phyloP scores from a whole-genome alignment of 2,888 invertebrate species.

The Phytoseiulus persimilis region DNA sequence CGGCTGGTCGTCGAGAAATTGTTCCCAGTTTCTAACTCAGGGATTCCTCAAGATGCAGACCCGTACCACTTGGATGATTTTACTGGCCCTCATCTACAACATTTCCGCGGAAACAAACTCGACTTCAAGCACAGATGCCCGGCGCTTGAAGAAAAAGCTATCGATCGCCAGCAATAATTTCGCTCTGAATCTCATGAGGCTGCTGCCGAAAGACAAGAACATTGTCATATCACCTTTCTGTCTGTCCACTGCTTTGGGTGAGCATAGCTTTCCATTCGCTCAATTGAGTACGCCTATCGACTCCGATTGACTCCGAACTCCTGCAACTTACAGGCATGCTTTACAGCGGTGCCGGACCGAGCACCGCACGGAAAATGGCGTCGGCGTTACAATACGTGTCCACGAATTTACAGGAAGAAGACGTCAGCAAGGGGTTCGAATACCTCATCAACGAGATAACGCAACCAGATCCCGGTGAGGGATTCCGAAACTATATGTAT shows the following conservation, averaged over 20 bases:
- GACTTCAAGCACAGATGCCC: background rate
- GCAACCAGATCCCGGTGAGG: slow-evolving; percentile 14
- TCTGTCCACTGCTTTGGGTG: slow-evolving; percentile 20
- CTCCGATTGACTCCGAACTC: no score
- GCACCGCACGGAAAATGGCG: slow-evolving; percentile 28
- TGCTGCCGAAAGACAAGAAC: slow-evolving; percentile 13
- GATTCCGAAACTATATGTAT: no score
- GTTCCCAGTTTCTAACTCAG: background rate
- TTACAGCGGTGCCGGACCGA: slow-evolving; percentile 19
- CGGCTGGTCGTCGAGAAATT: background rate
- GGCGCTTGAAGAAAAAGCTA: slow-evolving; percentile 7
- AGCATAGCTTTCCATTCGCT: background rate
- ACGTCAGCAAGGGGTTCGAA: slow-evolving; percentile 24
- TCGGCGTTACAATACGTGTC: slow-evolving; percentile 15
- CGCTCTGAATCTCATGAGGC: slow-evolving; percentile 22
- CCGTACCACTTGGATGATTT: background rate
- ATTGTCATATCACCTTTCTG: slow-evolving; percentile 32
- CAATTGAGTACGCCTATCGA: no score
- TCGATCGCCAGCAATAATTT: slow-evolving; percentile 18
- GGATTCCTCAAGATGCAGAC: background rate
- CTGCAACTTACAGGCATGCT: slow-evolving; percentile 14
- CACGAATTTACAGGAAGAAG: slow-evolving; percentile 23
- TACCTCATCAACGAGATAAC: background rate
- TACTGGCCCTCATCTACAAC: background rate
- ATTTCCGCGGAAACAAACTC: background rate